Evolutionary conservation across 1,140 invertebrate genomes (phyloP), one percentile per base, ranked within the genome.

Genomic region (Nasonia vitripennis): DNA sequence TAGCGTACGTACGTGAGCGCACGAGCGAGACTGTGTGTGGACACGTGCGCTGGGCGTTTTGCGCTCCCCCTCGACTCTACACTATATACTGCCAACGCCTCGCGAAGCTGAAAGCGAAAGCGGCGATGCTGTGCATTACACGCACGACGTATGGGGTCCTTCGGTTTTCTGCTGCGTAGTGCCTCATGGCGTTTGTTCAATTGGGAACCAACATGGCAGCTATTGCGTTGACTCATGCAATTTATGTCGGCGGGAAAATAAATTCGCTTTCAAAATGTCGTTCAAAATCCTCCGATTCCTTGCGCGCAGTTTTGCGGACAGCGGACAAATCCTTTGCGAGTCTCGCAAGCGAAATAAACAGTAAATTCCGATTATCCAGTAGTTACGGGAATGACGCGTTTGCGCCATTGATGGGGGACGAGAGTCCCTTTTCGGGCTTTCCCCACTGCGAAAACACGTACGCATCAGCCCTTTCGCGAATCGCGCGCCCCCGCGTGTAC

Each of bases 181-280:
- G 73, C 88, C 1, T 62, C 20, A 17, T 62, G 88, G 89, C 90
- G 89, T 91, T 92, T 90, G 90, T 91, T 92, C 91, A 91, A 91
- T 91, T 90, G 90, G 89, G 89, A 89, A 89, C 88, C 87, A 89
- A 90, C 87, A 91, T 91, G 89, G 89, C 88, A 87, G 89, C 79
- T n/a, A 7, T 45, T n/a, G 17, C 55, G 55, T 51, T 48, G 9
- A 48, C 0, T 37, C 34, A 5, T 37, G 34, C 34, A 6, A 37
- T 37, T 37, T 37, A 37, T 5, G 34, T 0, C 34, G 0, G 34
- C 2, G 34, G 0, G 34, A 37, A 37, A 37, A 37, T 0, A 37
- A 37, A 37, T 37, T 37, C 34, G 0, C 3, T 37, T 37, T 37
- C 2, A 37, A 37, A 4, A 37, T 37, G 34, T 6, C 4, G 27